Evolutionary conservation across 2,888 invertebrate genomes (phyloP).

Genomic region (Atethmia centrago): DNA sequence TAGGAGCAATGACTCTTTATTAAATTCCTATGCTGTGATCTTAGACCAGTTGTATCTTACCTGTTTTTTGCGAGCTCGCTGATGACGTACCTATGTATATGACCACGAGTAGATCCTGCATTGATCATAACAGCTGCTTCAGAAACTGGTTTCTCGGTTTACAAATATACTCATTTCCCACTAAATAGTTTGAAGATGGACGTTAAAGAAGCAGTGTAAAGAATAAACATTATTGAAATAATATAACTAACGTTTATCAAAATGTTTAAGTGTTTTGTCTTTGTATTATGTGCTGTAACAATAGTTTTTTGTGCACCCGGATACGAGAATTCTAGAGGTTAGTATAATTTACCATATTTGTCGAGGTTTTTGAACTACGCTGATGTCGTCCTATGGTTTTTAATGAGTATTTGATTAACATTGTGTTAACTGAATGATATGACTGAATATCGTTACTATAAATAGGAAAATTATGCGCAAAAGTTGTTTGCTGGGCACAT

Average conservation of each 20-base stretch:
- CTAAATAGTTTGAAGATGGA: constrained; percentile 46
- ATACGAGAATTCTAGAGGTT: constrained; percentile 66
- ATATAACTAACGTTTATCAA: constrained; percentile 26
- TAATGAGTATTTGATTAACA: constrained; percentile 11
- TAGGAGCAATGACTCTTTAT: constrained; percentile 36
- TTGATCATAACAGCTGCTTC: constrained; percentile 42
- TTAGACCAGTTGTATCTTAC: not conserved
- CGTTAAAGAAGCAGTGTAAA: constrained; percentile 37
- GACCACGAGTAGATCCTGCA: constrained; percentile 45
- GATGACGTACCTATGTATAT: constrained; percentile 36
- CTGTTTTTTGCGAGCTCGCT: constrained; percentile 45
- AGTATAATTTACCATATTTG: constrained; percentile 41
- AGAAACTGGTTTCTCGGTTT: constrained; percentile 54
- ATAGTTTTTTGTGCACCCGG: constrained; percentile 57
- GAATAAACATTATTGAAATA: constrained; percentile 27
- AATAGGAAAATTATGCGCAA: not conserved
- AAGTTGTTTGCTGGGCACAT: not conserved
- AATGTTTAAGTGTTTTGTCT: constrained; percentile 62
- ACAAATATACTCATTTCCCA: constrained; percentile 34
- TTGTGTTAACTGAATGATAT: not conserved
- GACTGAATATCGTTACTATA: constrained; percentile 7
- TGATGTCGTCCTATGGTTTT: not conserved
- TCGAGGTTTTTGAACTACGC: constrained; percentile 13
- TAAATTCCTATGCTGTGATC: constrained; percentile 16
- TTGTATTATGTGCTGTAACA: constrained; percentile 53